Evolutionary conservation across 2,797 vertebrate species (phyloP).

Genomic region (Leptatherina wallacei): DNA sequence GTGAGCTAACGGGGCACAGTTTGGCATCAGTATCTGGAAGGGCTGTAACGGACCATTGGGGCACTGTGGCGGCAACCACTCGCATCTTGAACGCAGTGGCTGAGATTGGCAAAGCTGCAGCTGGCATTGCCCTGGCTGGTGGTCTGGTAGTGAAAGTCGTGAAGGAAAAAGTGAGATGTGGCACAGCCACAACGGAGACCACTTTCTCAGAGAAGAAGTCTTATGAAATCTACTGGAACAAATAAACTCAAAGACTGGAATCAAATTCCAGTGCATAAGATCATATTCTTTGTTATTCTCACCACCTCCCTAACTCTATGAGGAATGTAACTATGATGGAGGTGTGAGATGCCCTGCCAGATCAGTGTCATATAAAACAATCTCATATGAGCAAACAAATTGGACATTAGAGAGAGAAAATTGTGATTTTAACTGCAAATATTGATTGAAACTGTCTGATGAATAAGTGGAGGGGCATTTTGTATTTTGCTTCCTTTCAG

Average conservation of each 20-base stretch:
- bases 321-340: neutral
- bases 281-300: neutral
- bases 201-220: slow-evolving; percentile 73
- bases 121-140: slow-evolving; percentile 69
- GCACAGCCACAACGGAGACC: slow-evolving; percentile 41
- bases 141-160: slow-evolving; percentile 81
- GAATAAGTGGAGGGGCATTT: neutral
- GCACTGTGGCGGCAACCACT: slow-evolving; percentile 18
- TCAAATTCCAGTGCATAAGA: neutral
- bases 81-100: slow-evolving; percentile 65
- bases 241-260: slow-evolving; percentile 45
- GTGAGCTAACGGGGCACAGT: slow-evolving; percentile 32
- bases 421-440: neutral
- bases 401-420: neutral
- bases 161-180: slow-evolving; percentile 75
- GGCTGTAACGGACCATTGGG: slow-evolving; percentile 35
- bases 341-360: neutral
- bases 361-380: neutral
- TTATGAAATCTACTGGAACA: slow-evolving; percentile 83
- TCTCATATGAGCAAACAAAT: neutral
- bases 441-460: neutral
- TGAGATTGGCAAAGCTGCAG: slow-evolving; percentile 78
- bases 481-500: neutral
- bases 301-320: neutral
- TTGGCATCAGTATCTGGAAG: slow-evolving; percentile 21